Conservation (phyloP, 2,888 invertebrate species). For the Phyto melanocephala region DNA sequence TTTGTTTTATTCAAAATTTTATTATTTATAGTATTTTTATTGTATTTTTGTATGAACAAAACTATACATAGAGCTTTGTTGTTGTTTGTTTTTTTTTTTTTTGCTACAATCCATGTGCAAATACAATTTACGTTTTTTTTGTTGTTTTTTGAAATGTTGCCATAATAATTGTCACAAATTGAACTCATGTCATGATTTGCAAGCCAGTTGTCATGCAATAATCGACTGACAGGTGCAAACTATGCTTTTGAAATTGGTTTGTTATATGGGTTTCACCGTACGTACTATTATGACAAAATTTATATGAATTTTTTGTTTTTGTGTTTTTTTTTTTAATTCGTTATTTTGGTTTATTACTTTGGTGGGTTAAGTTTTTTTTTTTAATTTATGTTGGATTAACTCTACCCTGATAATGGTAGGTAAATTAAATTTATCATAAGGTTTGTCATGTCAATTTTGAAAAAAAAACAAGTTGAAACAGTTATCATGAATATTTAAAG, state of each 20-base stretch:
- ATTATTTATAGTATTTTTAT: slow-evolving; percentile 43
- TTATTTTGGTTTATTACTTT: slow-evolving; percentile 26
- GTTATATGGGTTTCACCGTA: slow-evolving; percentile 22
- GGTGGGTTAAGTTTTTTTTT: slow-evolving; percentile 1
- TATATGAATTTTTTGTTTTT: not conserved
- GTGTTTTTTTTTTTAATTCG: slow-evolving; percentile 4
- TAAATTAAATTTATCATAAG: not conserved
- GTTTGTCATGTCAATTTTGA: not conserved
- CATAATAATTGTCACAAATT: slow-evolving; percentile 77
- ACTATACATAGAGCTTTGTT: not conserved
- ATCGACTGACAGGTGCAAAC: slow-evolving; percentile 64
- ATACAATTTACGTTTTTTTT: slow-evolving; percentile 53
- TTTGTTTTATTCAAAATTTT: slow-evolving; percentile 31
- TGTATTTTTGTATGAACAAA: slow-evolving; percentile 24
- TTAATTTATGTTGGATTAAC: not conserved
- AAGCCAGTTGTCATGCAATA: slow-evolving; percentile 66
- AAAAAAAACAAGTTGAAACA: too few species aligned
- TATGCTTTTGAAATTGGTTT: slow-evolving; percentile 50
- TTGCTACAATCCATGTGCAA: slow-evolving; percentile 48
- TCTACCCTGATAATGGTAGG: not conserved
- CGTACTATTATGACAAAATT: not conserved
- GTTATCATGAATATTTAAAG: too few species aligned
- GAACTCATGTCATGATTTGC: slow-evolving; percentile 76
- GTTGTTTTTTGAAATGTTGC: slow-evolving; percentile 73
- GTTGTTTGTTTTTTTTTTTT: slow-evolving; percentile 17